Evolutionary conservation across 2,888 invertebrate species (phyloP).

Genomic region (Galerucella pusilla): DNA sequence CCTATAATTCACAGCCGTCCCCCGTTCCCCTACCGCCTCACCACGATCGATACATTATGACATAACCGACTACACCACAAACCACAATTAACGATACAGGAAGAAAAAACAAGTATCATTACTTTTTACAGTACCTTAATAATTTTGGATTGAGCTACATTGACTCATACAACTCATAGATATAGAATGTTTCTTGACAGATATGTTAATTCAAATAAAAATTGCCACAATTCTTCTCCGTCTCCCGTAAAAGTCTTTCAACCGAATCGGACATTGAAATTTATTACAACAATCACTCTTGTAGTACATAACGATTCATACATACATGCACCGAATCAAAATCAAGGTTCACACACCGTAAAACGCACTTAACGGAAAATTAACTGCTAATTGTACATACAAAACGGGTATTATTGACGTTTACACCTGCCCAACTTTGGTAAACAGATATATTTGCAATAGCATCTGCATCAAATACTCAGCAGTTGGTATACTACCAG

Average conservation of each 20-base stretch:
- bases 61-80: slow-evolving; percentile 46
- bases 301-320: slow-evolving; percentile 15
- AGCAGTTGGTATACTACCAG: too few species aligned
- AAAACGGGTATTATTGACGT: slow-evolving; percentile 20
- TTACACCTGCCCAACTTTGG: background rate
- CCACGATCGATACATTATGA: slow-evolving; percentile 49
- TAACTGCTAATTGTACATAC: slow-evolving; percentile 19
- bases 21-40: slow-evolving; percentile 23
- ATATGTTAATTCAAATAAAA: too few species aligned
- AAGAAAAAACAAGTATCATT: background rate
- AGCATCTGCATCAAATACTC: too few species aligned
- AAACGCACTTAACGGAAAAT: slow-evolving; percentile 30
- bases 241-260: slow-evolving; percentile 1
- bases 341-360: slow-evolving; percentile 26
- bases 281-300: slow-evolving; percentile 24
- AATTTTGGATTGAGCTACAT: too few species aligned
- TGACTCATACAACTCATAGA: background rate
- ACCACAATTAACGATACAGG: slow-evolving; percentile 24
- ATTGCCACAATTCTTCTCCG: too few species aligned
- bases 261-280: slow-evolving; percentile 22
- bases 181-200: slow-evolving; percentile 11
- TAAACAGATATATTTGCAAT: background rate
- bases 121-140: background rate
- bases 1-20: slow-evolving; percentile 42
- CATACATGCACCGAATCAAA: slow-evolving; percentile 20